A percentile compares a stretch with the other conserved stretches of the same genome.
Conservation (phyloP, 1,140 invertebrate genomes). For the Carposina sasakii region DNA sequence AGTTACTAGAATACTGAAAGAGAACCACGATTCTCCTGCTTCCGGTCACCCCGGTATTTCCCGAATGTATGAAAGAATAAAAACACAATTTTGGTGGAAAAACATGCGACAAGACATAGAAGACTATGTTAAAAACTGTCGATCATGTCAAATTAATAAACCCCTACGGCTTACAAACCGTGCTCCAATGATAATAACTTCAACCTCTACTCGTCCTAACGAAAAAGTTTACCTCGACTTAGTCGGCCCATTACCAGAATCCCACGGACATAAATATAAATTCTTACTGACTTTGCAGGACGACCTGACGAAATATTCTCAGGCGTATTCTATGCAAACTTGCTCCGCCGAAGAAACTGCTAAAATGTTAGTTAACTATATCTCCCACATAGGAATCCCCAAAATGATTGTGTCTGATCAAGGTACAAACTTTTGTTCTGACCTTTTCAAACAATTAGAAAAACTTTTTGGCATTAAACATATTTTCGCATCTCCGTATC, state of each 20-base stretch:
- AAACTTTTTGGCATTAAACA: slow-evolving; percentile 34
- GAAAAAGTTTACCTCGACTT: slow-evolving; percentile 23
- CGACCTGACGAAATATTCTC: slow-evolving; percentile 15
- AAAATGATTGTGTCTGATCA: slow-evolving; percentile 32
- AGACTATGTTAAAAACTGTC: slow-evolving; percentile 34
- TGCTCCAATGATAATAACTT: slow-evolving; percentile 31
- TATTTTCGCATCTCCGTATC: slow-evolving; percentile 30
- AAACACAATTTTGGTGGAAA: slow-evolving; percentile 38
- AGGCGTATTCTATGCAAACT: slow-evolving; percentile 4
- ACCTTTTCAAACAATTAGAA: slow-evolving; percentile 29
- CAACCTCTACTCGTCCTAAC: slow-evolving; percentile 21
- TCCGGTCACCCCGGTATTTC: slow-evolving; percentile 17
- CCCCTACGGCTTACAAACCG: slow-evolving; percentile 15
- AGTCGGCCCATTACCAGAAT: slow-evolving; percentile 28
- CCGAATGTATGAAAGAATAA: slow-evolving; percentile 21
- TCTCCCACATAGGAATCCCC: slow-evolving; percentile 24
- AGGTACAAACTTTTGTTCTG: slow-evolving; percentile 34
- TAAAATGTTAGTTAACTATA: slow-evolving; percentile 7
- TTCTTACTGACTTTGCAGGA: slow-evolving; percentile 24
- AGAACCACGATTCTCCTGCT: slow-evolving; percentile 20
- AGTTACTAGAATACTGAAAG: slow-evolving; percentile 18
- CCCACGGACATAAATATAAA: slow-evolving; percentile 6
- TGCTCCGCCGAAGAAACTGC: slow-evolving; percentile 11
- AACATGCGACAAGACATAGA: slow-evolving; percentile 40
- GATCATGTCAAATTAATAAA: slow-evolving; percentile 41